Conservation (phyloP, 30 jellyfish, hydroid and myxozoan species). For the Hydra vulgaris region DNA sequence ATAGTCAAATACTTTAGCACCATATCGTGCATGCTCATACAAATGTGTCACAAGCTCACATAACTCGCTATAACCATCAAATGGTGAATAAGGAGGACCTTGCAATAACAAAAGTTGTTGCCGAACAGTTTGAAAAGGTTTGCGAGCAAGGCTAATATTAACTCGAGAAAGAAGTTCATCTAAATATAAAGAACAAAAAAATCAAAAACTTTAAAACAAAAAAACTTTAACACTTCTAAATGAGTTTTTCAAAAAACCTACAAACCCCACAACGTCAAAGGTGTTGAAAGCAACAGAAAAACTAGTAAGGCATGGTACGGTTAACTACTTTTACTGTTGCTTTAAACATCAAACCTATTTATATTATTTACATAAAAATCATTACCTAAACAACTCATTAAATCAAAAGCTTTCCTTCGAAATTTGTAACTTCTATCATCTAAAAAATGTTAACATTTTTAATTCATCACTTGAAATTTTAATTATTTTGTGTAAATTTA, state of each 20-base stretch:
- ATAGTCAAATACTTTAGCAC: slow-evolving; percentile 30
- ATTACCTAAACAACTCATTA: slow-evolving; percentile 74
- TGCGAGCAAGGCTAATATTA: slow-evolving; percentile 77
- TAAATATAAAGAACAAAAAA: too few relatives aligned
- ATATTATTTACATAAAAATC: too few relatives aligned
- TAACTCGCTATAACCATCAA: slow-evolving; percentile 49
- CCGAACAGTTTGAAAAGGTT: slow-evolving; percentile 56
- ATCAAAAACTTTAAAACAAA: too few relatives aligned
- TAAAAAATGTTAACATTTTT: too few relatives aligned
- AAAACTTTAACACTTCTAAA: background rate
- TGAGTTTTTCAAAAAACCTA: background rate
- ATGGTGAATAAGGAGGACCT: slow-evolving; percentile 94
- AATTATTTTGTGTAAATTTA: too few relatives aligned
- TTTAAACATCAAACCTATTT: too few relatives aligned
- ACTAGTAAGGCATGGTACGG: too few relatives aligned
- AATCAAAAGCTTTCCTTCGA: slow-evolving; percentile 74
- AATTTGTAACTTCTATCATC: slow-evolving; percentile 73
- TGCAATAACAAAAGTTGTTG: slow-evolving; percentile 56
- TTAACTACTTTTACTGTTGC: too few relatives aligned
- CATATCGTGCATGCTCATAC: slow-evolving; percentile 88
- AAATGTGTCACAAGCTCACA: slow-evolving; percentile 52
- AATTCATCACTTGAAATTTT: too few relatives aligned
- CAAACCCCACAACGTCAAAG: background rate
- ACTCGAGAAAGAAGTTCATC: slow-evolving; percentile 85
- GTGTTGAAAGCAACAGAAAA: too few relatives aligned